A percentile compares a stretch with the other conserved stretches of the same genome.
These are phyloP conservation scores for Petaurus breviceps DNA, from an alignment of 2,113 vertebrate genomes.

Conservation along the genomic window DNA sequence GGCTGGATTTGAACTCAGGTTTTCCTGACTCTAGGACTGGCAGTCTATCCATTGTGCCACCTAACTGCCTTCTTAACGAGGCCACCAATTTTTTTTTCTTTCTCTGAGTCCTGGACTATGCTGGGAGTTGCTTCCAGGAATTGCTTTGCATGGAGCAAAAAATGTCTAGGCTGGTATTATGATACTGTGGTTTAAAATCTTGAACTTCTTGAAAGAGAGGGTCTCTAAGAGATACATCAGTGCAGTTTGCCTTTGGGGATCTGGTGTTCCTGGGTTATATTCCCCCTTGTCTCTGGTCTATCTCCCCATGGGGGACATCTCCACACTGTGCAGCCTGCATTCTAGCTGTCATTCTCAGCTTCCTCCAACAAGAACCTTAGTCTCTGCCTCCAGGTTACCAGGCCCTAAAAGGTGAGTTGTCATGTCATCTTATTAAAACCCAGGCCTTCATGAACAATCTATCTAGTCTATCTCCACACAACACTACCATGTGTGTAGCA, in stretches of 20 bases:
- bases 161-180: not conserved
- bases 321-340: not conserved
- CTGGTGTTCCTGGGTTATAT: not conserved
- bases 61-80: not conserved
- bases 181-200: not conserved
- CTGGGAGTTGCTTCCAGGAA: not conserved
- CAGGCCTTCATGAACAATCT: not conserved
- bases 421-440: not conserved
- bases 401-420: not conserved
- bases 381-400: not conserved
- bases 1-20: not conserved
- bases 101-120: not conserved
- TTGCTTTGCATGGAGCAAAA: not conserved
- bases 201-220: no score
- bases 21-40: not conserved
- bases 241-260: not conserved
- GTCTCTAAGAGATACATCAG: not conserved
- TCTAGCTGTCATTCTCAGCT: not conserved
- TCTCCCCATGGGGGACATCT: not conserved
- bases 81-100: not conserved
- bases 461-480: not conserved
- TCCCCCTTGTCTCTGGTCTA: not conserved
- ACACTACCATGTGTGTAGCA: not conserved
- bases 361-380: not conserved
- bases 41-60: not conserved